Evolutionary conservation across 2,113 vertebrate species (phyloP), one percentile per base, ranked within the genome.

Genomic region (Cheilinus undulatus): DNA sequence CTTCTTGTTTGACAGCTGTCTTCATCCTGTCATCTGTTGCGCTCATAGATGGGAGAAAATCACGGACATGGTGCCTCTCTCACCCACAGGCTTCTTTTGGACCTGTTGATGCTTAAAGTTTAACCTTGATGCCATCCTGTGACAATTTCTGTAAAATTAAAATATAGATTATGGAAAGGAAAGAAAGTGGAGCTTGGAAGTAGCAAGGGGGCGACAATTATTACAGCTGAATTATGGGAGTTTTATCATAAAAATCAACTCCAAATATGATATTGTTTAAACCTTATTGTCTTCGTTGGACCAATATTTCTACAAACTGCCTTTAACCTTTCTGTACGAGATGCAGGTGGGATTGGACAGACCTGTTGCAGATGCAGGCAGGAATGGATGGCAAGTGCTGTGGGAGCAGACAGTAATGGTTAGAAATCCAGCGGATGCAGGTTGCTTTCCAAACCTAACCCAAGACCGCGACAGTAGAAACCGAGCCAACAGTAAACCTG

Each of bases 211-310:
- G 40, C 4, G 32, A 14, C 56, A 42, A 43, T 65, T 20, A 50
- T 27, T 14, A 58, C 2, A 7, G 22, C 57, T 60, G 57, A 42
- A 45, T n/a, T 14, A 22, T 9, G 27, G 26, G 15, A 51, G 24
- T 43, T 71, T 52, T 45, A 34, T 0, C 8, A 34, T 19, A 19
- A 5, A 1, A 17, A 42, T 42, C 40, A 42, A 19, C 51, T 20
- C 51, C n/a, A 42, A 73, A 57, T 34, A 42, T 58, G 52, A 36
- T 49, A 46, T 13, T 52, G 22, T 53, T 34, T 63, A 12, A 72
- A 3, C 30, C 11, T n/a, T 7, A 61, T 40, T 68, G 26, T 56
- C 15, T 23, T 69, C 20, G 30, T 76, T 43, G 58, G 24, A 42
- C 56, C 17, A 53, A 2, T 57, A 27, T 34, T 57, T 57, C 54